phyloP scores from a whole-genome alignment of 2,888 invertebrate species.

The Thera britannica region DNA sequence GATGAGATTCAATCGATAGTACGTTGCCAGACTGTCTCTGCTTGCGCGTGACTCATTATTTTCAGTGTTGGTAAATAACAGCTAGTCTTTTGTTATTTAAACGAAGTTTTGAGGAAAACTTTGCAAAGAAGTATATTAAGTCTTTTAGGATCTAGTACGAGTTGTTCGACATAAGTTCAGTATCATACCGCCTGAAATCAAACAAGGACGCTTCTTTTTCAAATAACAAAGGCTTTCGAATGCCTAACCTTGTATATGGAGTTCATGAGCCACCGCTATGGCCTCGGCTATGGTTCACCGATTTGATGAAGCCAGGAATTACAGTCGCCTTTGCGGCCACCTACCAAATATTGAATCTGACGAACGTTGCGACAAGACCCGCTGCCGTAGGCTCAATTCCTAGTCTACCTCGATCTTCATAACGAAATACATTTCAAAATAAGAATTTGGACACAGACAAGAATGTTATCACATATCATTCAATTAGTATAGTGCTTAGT shows the following conservation, averaged over 20 bases:
- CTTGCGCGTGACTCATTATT: slow-evolving; percentile 29
- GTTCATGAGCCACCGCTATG: neutral
- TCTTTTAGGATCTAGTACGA: neutral
- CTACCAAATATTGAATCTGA: neutral
- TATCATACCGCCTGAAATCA: neutral
- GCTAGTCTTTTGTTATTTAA: slow-evolving; percentile 27
- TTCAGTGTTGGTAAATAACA: slow-evolving; percentile 15
- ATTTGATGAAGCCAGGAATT: neutral
- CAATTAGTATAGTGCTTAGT: neutral
- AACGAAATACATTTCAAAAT: neutral
- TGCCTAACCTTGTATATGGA: neutral
- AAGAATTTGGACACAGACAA: neutral
- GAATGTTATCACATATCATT: slow-evolving; percentile 1
- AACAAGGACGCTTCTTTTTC: neutral
- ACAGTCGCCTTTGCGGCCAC: neutral
- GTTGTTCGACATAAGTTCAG: neutral
- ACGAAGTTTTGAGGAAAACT: slow-evolving; percentile 23
- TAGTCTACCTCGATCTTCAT: neutral
- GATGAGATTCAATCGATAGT: slow-evolving; percentile 17
- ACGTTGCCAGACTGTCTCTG: slow-evolving; percentile 17
- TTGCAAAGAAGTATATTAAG: neutral
- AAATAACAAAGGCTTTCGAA: neutral
- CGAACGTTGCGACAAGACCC: no score
- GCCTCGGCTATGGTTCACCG: neutral
- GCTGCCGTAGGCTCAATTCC: no score